Percentiles rank a stretch among this genome's conserved stretches.
Conservation (phyloP, 2,888 invertebrate genomes). For the Scaptomyza caliginosa region DNA sequence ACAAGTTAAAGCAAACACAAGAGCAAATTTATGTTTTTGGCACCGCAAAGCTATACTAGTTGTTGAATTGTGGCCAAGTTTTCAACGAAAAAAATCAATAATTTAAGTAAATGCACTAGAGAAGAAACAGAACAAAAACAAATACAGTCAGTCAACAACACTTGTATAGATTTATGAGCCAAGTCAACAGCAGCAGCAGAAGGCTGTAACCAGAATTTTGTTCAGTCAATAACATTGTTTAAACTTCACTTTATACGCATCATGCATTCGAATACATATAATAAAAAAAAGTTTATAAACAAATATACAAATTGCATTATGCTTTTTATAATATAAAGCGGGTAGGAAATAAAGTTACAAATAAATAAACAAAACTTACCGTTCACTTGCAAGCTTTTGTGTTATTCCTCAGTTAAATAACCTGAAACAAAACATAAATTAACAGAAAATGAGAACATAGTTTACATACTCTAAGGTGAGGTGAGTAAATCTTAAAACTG, state of each 20-base stretch:
- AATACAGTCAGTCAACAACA: constrained; percentile 40
- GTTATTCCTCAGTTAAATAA: background rate
- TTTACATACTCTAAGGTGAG: no score
- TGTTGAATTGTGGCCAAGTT: constrained; percentile 40
- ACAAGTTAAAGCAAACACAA: background rate
- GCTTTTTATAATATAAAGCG: background rate
- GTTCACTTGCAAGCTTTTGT: background rate
- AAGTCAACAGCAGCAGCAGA: constrained; percentile 44
- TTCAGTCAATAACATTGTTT: constrained; percentile 63
- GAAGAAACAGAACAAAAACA: background rate
- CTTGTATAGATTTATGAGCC: constrained; percentile 50
- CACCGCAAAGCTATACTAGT: background rate
- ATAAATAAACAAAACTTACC: background rate
- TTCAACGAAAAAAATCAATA: constrained; percentile 52
- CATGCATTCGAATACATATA: background rate
- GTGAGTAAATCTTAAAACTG: background rate
- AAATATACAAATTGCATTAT: constrained; percentile 2
- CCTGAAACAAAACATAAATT: constrained; percentile 4
- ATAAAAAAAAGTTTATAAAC: constrained; percentile 6
- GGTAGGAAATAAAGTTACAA: background rate
- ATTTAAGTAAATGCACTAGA: constrained; percentile 27
- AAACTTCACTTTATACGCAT: constrained; percentile 47
- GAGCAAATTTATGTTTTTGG: constrained; percentile 6
- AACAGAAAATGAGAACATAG: no score
- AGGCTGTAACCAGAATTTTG: constrained; percentile 27